Conservation (phyloP, 1,140 invertebrate species). For the Akabosia matsudoensis region DNA sequence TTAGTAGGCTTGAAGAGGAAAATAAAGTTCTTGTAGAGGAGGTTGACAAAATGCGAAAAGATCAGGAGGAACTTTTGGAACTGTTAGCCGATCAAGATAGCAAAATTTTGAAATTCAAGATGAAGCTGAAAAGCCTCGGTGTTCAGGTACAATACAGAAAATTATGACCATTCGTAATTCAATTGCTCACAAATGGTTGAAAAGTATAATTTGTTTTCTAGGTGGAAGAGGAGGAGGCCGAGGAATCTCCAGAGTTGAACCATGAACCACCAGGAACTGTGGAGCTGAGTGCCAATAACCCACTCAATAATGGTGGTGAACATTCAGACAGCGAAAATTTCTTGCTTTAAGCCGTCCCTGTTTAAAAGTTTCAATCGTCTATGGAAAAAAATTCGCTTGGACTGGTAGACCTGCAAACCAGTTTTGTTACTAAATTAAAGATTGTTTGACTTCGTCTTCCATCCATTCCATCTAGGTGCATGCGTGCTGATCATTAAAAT, state of each 20-base stretch:
- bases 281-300: background rate
- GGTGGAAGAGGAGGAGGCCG: constrained; percentile 2
- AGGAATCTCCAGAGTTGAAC: background rate
- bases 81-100: constrained; percentile 78
- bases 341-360: background rate
- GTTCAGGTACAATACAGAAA: constrained; percentile 43
- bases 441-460: background rate
- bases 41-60: constrained; percentile 70
- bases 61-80: constrained; percentile 85
- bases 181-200: background rate
- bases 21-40: constrained; percentile 54
- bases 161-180: background rate
- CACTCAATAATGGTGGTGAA: constrained; percentile 3
- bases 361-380: background rate
- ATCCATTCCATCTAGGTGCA: background rate
- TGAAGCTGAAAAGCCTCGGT: constrained; percentile 65
- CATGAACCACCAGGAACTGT: background rate
- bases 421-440: background rate
- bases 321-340: constrained; percentile 10
- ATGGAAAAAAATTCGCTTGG: background rate
- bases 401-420: too few relatives aligned
- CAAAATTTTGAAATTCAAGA: constrained; percentile 69
- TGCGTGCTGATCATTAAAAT: background rate
- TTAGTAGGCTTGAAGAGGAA: constrained; percentile 46
- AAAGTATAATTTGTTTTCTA: background rate